Percentiles rank a stretch among this genome's conserved stretches.
phyloP scores from a whole-genome alignment of 2,888 invertebrate species.

The Synanthedon tipuliformis region DNA sequence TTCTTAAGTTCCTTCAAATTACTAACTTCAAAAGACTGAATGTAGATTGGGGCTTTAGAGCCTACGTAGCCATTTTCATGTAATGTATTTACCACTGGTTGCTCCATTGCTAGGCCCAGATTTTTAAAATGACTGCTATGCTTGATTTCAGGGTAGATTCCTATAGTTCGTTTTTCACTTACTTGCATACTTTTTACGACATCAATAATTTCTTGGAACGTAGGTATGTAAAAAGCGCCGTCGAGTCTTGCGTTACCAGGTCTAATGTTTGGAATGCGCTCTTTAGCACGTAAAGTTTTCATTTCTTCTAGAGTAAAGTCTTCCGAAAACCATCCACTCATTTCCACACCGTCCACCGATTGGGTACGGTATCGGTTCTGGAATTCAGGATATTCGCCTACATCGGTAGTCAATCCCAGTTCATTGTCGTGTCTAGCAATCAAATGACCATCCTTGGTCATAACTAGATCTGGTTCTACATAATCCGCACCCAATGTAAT shows the following conservation, averaged over 20 bases:
- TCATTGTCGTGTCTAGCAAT: slow-evolving; percentile 57
- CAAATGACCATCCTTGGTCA: slow-evolving; percentile 49
- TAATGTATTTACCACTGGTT: slow-evolving; percentile 37
- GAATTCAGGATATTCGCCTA: slow-evolving; percentile 40
- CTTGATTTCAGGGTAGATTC: slow-evolving; percentile 58
- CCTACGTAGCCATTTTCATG: slow-evolving; percentile 44
- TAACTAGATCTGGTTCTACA: slow-evolving; percentile 56
- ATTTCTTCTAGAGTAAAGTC: slow-evolving; percentile 56
- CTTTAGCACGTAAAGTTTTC: slow-evolving; percentile 44
- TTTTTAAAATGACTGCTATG: slow-evolving; percentile 46
- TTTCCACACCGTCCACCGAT: slow-evolving; percentile 31
- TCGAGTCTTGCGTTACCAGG: slow-evolving; percentile 54
- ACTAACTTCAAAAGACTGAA: slow-evolving; percentile 56
- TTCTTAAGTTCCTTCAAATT: slow-evolving; percentile 47
- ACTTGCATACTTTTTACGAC: slow-evolving; percentile 45
- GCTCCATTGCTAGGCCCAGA: slow-evolving; percentile 46
- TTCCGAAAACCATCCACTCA: slow-evolving; percentile 55
- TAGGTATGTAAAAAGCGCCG: slow-evolving; percentile 37
- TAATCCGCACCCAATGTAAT: slow-evolving; percentile 57
- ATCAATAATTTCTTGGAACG: slow-evolving; percentile 55
- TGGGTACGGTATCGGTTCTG: slow-evolving; percentile 40
- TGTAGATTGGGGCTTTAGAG: slow-evolving; percentile 38
- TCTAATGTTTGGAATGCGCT: slow-evolving; percentile 44
- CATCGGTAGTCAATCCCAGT: slow-evolving; percentile 44
- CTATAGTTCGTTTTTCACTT: slow-evolving; percentile 36